Evolutionary conservation across 2,888 invertebrate genomes (phyloP).

Genomic region (Drosophila longiperda): DNA sequence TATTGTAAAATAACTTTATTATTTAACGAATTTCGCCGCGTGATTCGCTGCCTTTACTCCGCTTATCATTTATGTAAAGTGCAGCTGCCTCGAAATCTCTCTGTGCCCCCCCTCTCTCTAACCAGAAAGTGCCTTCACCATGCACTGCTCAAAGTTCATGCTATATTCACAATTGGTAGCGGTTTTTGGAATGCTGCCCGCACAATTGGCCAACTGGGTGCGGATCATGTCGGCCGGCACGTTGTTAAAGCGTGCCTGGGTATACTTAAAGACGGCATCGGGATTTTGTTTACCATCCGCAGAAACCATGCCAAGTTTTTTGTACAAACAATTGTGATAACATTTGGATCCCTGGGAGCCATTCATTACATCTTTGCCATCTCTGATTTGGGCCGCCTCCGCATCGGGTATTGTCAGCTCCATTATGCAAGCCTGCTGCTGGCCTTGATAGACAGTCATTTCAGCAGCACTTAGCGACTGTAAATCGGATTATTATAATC

Average conservation of each 20-base stretch:
- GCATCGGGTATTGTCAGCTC: slow-evolving; percentile 47
- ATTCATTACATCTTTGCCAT: slow-evolving; percentile 48
- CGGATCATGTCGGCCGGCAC: slow-evolving; percentile 56
- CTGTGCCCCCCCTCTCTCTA: slow-evolving; percentile 15
- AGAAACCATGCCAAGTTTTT: slow-evolving; percentile 55
- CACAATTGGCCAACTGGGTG: slow-evolving; percentile 40
- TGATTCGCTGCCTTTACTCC: slow-evolving; percentile 46
- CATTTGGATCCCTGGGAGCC: slow-evolving; percentile 62
- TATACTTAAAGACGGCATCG: slow-evolving; percentile 49
- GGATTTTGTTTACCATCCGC: slow-evolving; percentile 39
- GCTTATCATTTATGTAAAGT: slow-evolving; percentile 49
- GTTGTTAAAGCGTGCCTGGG: slow-evolving; percentile 37
- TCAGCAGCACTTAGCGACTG: slow-evolving; percentile 57
- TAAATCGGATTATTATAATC: not conserved
- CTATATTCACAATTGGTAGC: slow-evolving; percentile 45
- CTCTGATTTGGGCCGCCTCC: slow-evolving; percentile 47
- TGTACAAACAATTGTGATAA: slow-evolving; percentile 60
- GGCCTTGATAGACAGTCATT: slow-evolving; percentile 43
- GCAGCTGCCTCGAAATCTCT: not conserved
- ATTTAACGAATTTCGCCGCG: slow-evolving; percentile 56
- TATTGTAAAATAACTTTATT: slow-evolving; percentile 73
- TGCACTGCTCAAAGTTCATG: slow-evolving; percentile 56
- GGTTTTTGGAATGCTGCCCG: slow-evolving; percentile 18
- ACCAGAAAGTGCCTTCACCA: slow-evolving; percentile 52
- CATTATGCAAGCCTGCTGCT: slow-evolving; percentile 63